Conservation (phyloP, 2,113 vertebrate species). For the Plestiodon gilberti region DNA sequence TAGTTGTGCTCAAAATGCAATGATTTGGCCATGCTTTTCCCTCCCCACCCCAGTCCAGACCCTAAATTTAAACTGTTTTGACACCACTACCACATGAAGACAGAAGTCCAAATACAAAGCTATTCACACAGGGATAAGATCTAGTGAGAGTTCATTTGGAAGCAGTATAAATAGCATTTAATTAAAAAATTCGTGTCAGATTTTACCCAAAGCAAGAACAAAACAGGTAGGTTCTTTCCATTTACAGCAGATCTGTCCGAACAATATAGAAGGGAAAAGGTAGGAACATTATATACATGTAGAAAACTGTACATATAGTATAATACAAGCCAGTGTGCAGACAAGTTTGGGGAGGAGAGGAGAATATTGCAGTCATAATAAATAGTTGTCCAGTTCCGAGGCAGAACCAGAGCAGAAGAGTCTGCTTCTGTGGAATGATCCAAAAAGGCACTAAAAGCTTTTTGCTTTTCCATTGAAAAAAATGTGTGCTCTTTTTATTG, state of each 20-base stretch:
- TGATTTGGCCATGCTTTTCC: not conserved
- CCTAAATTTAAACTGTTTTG: not conserved
- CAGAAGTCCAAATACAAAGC: not conserved
- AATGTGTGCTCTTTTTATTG: not conserved
- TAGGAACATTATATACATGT: not conserved
- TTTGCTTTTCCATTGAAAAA: slow-evolving; percentile 9
- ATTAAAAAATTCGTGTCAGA: not conserved
- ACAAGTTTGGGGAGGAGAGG: slow-evolving; percentile 14
- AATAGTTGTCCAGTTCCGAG: not conserved
- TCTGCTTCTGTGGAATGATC: not conserved
- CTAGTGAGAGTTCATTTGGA: not conserved
- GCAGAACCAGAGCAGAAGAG: not conserved
- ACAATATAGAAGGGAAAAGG: not conserved
- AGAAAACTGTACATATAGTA: slow-evolving; percentile 51
- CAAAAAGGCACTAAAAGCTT: not conserved
- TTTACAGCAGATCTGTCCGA: not conserved
- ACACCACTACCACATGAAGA: not conserved
- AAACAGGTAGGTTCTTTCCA: not conserved
- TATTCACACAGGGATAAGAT: not conserved
- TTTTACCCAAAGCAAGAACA: not conserved
- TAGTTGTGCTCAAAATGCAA: not conserved
- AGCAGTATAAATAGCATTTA: slow-evolving; percentile 35
- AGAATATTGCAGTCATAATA: not conserved
- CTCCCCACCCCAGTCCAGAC: too few species aligned
- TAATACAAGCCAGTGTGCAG: slow-evolving; percentile 39